Conservation (phyloP, 2,113 vertebrate genomes). For the Ia io region DNA sequence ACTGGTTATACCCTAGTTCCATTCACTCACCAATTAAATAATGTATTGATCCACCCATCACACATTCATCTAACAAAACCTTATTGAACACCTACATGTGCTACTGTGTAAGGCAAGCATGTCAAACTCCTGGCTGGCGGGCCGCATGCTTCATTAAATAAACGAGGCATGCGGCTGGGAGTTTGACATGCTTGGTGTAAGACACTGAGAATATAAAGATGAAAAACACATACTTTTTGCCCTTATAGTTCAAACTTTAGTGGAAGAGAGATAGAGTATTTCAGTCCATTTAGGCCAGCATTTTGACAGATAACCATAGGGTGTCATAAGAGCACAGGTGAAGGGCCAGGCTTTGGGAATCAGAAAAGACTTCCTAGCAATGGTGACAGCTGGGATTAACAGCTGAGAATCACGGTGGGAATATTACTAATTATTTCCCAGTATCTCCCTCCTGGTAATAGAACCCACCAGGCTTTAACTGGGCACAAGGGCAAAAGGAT, state of each 20-base stretch:
- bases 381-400: background rate
- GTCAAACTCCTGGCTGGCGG: no score
- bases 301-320: constrained; percentile 13
- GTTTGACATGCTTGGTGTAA: background rate
- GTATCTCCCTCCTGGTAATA: background rate
- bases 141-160: no score
- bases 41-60: background rate
- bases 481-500: background rate
- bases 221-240: background rate
- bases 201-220: background rate
- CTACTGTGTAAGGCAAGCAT: background rate
- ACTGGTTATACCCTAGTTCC: background rate
- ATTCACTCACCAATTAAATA: background rate
- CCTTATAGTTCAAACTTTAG: background rate
- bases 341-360: background rate
- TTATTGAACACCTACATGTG: background rate
- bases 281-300: background rate
- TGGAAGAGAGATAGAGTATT: background rate
- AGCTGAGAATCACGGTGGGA: background rate
- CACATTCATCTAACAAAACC: background rate
- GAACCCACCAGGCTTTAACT: background rate
- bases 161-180: no score
- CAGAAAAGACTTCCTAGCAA: background rate
- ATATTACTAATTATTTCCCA: background rate
- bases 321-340: background rate